A percentile compares a stretch with the other conserved stretches of the same genome.
phyloP scores from a whole-genome alignment of 2,888 invertebrate species.

The Psylliodes chrysocephalus region DNA sequence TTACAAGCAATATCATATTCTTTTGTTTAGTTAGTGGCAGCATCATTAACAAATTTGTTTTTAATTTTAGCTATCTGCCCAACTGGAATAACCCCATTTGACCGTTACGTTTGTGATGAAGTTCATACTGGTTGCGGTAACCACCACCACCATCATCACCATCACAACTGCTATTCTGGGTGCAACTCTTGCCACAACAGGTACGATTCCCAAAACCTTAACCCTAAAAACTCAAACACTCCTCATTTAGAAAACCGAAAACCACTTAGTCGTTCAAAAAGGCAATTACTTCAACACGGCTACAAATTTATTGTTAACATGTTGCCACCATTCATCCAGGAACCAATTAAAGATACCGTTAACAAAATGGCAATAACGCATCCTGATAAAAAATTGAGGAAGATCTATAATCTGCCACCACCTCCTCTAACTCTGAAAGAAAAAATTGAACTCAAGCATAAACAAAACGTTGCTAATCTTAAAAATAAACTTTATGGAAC shows the following conservation, averaged over 20 bases:
- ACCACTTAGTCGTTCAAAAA: conserved; percentile 33
- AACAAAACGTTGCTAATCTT: conserved; percentile 30
- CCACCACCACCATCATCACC: not conserved
- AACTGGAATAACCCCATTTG: not conserved
- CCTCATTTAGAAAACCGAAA: not conserved
- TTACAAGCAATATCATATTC: no score
- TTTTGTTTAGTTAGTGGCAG: no score
- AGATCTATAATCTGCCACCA: conserved; percentile 29
- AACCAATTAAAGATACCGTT: conserved; percentile 47
- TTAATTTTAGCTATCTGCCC: not conserved
- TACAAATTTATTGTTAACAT: conserved; percentile 50
- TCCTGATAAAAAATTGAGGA: conserved; percentile 37
- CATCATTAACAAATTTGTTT: no score
- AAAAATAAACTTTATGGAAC: conserved; percentile 30
- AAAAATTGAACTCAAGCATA: conserved; percentile 30
- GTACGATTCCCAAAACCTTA: conserved; percentile 7
- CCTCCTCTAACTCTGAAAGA: conserved; percentile 32
- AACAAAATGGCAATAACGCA: conserved; percentile 40
- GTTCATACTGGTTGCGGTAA: not conserved
- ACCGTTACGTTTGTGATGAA: not conserved
- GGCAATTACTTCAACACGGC: conserved; percentile 45
- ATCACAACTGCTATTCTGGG: not conserved
- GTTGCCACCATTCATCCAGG: conserved; percentile 49
- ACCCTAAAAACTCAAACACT: not conserved
- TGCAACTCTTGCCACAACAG: conserved; percentile 3